Evolutionary conservation across 2,797 vertebrate genomes (phyloP).

Genomic region (Cygnus olor): DNA sequence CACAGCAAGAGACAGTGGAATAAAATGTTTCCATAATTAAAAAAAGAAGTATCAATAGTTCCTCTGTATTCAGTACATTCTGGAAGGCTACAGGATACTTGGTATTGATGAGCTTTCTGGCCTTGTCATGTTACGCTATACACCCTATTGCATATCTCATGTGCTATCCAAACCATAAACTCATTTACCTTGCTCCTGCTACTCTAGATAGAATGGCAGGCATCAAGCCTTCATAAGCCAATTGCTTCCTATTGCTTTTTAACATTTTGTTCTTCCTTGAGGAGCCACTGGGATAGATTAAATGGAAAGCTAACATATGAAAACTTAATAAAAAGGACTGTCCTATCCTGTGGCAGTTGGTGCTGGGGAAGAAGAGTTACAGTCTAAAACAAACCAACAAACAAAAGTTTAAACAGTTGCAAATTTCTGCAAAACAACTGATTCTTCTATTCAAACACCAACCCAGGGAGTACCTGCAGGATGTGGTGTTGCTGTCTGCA

Average conservation of each 20-base stretch:
- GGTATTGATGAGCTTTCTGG: conserved; percentile 1
- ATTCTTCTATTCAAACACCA: background rate
- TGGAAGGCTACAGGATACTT: background rate
- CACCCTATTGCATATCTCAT: background rate
- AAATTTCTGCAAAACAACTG: background rate
- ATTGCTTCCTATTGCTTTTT: background rate
- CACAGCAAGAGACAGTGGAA: background rate
- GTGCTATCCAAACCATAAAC: background rate
- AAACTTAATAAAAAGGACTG: conserved; percentile 5
- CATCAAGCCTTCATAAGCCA: background rate
- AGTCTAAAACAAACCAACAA: background rate
- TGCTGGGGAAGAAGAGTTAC: background rate
- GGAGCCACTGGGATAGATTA: background rate
- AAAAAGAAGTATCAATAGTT: conserved; percentile 17
- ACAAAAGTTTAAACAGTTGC: background rate
- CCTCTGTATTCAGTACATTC: background rate
- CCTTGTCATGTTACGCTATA: background rate
- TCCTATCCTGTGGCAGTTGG: background rate
- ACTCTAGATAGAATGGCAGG: background rate
- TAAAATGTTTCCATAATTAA: conserved; percentile 21
- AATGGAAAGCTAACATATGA: background rate
- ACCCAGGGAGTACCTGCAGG: background rate
- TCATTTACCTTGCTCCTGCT: background rate
- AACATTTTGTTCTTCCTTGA: background rate
- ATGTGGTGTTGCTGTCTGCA: background rate